Conservation (phyloP, 2,888 invertebrate genomes). For the Blera fallax region DNA sequence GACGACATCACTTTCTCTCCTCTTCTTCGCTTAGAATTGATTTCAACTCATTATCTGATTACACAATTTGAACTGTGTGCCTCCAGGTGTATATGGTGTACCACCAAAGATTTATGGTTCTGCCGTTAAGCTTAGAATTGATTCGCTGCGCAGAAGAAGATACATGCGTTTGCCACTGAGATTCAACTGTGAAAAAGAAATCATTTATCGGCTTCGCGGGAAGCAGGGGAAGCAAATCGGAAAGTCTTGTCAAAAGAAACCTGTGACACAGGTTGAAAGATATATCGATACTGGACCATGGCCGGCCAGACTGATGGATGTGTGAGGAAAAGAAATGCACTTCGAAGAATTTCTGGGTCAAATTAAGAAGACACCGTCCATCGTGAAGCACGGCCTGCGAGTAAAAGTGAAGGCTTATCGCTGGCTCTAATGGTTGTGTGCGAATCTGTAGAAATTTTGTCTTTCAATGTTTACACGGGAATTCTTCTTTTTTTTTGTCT, state of each 20-base stretch:
- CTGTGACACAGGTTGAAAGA: slow-evolving; percentile 43
- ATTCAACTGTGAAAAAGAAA: slow-evolving; percentile 43
- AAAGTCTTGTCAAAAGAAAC: slow-evolving; percentile 45
- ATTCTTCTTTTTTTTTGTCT: slow-evolving; percentile 6
- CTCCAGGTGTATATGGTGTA: slow-evolving; percentile 20
- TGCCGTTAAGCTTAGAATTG: slow-evolving; percentile 34
- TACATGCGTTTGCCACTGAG: slow-evolving; percentile 19
- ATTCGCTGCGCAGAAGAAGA: slow-evolving; percentile 1
- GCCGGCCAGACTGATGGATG: slow-evolving; percentile 34
- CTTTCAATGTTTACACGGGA: slow-evolving; percentile 2
- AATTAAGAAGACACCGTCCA: slow-evolving; percentile 13
- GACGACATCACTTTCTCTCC: slow-evolving; percentile 60
- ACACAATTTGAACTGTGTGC: slow-evolving; percentile 50
- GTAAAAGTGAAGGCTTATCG: slow-evolving; percentile 62
- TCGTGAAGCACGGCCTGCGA: neutral
- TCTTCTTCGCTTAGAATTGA: slow-evolving; percentile 31
- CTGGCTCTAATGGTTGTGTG: slow-evolving; percentile 27
- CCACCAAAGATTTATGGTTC: slow-evolving; percentile 49
- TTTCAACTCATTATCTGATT: slow-evolving; percentile 52
- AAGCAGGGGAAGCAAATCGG: neutral
- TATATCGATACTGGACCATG: neutral
- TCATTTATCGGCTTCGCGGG: slow-evolving; percentile 17
- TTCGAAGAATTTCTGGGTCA: slow-evolving; percentile 57
- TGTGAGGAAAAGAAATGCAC: slow-evolving; percentile 48
- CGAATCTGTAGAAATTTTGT: slow-evolving; percentile 55